Percentiles rank a stretch among this genome's conserved stretches.
Conservation (phyloP, 2,888 invertebrate genomes). For the Lasiommata megera region DNA sequence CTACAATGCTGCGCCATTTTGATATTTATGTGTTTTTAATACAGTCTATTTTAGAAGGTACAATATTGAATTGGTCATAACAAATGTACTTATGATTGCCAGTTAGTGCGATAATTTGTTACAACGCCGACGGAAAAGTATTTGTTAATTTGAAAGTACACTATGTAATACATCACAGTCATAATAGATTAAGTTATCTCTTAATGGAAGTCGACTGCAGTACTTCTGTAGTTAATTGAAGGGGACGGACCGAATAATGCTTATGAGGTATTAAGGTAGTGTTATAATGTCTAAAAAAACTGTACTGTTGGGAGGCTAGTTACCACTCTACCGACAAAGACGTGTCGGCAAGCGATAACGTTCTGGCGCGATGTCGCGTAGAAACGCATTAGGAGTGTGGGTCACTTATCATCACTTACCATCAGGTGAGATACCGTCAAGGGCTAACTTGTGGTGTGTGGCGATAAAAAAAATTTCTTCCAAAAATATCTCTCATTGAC, state of each 20-base stretch:
- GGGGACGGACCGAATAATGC: background rate
- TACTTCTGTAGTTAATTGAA: background rate
- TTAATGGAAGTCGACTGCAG: constrained; percentile 8
- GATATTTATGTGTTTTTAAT: background rate
- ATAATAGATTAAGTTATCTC: constrained; percentile 18
- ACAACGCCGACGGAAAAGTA: constrained; percentile 17
- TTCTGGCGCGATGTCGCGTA: too few relatives aligned
- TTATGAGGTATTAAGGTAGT: background rate
- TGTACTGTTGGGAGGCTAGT: too few relatives aligned
- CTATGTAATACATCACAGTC: constrained; percentile 20
- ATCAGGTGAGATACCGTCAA: too few relatives aligned
- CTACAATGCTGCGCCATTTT: background rate
- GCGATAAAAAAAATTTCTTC: too few relatives aligned
- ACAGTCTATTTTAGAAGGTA: constrained; percentile 1
- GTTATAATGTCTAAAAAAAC: too few relatives aligned
- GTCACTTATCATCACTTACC: too few relatives aligned
- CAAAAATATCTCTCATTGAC: too few relatives aligned
- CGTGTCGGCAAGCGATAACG: too few relatives aligned
- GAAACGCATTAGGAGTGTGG: too few relatives aligned
- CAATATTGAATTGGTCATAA: constrained; percentile 1
- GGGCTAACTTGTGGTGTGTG: too few relatives aligned
- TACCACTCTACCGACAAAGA: too few relatives aligned
- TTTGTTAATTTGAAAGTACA: constrained; percentile 23
- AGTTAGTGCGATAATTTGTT: constrained; percentile 21
- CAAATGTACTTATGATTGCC: constrained; percentile 17